Conservation (phyloP, 2,888 invertebrate species). For the Nymphalis urticae region DNA sequence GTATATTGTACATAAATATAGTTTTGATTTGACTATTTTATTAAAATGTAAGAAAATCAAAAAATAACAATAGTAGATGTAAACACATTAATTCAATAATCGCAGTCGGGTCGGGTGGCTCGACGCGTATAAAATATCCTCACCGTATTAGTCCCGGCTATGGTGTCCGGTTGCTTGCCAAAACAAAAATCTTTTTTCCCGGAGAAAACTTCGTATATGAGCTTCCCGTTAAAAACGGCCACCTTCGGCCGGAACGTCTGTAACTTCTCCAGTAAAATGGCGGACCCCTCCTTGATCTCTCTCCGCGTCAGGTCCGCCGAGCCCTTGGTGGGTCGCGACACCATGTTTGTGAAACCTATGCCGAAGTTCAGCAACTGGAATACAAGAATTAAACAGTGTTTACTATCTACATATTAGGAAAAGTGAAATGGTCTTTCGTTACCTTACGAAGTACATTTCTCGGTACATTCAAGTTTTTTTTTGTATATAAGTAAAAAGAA, state of each 20-base stretch:
- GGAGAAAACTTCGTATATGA: slow-evolving; percentile 98
- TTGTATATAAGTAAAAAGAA: too few relatives aligned
- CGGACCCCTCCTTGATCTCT: slow-evolving; percentile 96
- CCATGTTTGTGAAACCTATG: slow-evolving; percentile 99
- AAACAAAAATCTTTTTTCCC: slow-evolving; percentile 98
- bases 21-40: too few relatives aligned
- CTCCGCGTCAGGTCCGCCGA: slow-evolving; percentile 96
- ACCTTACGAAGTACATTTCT: too few relatives aligned
- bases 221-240: slow-evolving; percentile 90
- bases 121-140: slow-evolving; percentile 59
- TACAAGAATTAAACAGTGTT: neutral
- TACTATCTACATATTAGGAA: neutral
- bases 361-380: slow-evolving; percentile 90
- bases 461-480: too few relatives aligned
- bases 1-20: too few relatives aligned
- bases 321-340: slow-evolving; percentile 96
- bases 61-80: too few relatives aligned
- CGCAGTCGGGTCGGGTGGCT: too few relatives aligned
- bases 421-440: too few relatives aligned
- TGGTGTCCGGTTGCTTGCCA: slow-evolving; percentile 95
- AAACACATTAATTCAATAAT: too few relatives aligned
- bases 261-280: slow-evolving; percentile 93
- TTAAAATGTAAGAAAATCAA: too few relatives aligned
- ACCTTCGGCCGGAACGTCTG: slow-evolving; percentile 95
- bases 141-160: slow-evolving; percentile 97